Evolutionary conservation across 2,113 vertebrate genomes (phyloP).

Genomic region (Vireo altiloquus): DNA sequence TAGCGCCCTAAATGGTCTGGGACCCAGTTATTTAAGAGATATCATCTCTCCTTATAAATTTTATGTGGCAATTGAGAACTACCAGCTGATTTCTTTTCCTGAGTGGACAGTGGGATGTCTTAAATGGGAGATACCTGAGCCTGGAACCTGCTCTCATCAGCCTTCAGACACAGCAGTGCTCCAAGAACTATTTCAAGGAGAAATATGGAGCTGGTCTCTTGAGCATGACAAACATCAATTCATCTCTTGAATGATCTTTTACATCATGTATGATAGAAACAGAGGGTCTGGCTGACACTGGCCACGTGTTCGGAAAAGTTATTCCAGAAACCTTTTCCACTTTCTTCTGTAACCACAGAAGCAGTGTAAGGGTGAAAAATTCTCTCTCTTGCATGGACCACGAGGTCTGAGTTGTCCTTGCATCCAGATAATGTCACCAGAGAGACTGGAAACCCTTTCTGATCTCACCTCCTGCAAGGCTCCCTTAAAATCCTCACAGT

Average conservation of each 20-base stretch:
- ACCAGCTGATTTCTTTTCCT: neutral
- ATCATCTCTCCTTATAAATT: conserved; percentile 34
- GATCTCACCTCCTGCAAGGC: neutral
- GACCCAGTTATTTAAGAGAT: conserved; percentile 1
- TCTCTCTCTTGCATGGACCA: neutral
- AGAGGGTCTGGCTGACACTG: neutral
- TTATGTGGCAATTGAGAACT: neutral
- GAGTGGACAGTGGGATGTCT: neutral
- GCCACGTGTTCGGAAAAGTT: neutral
- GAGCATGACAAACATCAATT: neutral
- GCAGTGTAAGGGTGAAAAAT: neutral
- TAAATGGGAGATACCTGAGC: neutral
- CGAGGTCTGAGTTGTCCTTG: neutral
- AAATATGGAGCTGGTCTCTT: neutral
- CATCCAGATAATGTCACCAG: neutral
- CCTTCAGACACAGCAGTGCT: neutral
- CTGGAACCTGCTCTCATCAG: neutral
- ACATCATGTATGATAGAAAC: neutral
- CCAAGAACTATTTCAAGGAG: neutral
- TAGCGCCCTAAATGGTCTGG: conserved; percentile 8
- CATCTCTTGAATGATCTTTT: neutral
- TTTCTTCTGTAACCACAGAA: neutral
- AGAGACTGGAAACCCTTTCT: neutral
- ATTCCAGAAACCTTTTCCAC: neutral
- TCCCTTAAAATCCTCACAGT: neutral